Evolutionary conservation across 2,888 invertebrate genomes (phyloP), one percentile per base, ranked within the genome.

Genomic region (Muschampia plurimacula): DNA sequence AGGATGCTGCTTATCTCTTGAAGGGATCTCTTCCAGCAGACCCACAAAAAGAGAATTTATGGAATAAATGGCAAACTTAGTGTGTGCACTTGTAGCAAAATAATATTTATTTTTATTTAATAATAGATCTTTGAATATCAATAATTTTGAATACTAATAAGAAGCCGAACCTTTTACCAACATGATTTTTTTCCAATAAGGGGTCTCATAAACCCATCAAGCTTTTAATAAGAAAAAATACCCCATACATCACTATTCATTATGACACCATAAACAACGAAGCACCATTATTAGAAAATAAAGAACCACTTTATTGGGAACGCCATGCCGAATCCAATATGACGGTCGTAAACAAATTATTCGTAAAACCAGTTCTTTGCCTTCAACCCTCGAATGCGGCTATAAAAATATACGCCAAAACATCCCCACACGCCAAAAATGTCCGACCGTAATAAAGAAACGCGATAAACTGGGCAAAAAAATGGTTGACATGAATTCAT

Each of bases 401-500:
- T 79, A 89, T 90, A 90, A 91, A 90, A 81, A 80, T 82, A 82
- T 81, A 80, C 76, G 77, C 77, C 77, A 75, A 72, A 77, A 79
- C 77, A 77, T 77, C 79, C 78, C 79, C 73, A 87, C 79, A 81
- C 81, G 79, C 82, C 80, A 83, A 88, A 89, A 91, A 92, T 85
- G 86, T 79, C 84, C 88, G 85, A 91, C 92, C 93, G 91, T 88
- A 92, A 93, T 93, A 93, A 93, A 92, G 92, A 91, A 90, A 86
- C 83, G 89, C 90, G 91, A 93, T 94, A 94, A 93, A 93, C 84
- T 85, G 89, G 81, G 85, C 86, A 89, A 93, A 93, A 55, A 94
- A 94, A 92, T 88, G 85, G 86, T 85, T 81, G 84, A 86, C 93
- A 93, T 94, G 94, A 94, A 93, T 94, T 93, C 94, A 94, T 93